phyloP scores from a whole-genome alignment of 2,797 vertebrate genomes.

The Melopsittacus undulatus region DNA sequence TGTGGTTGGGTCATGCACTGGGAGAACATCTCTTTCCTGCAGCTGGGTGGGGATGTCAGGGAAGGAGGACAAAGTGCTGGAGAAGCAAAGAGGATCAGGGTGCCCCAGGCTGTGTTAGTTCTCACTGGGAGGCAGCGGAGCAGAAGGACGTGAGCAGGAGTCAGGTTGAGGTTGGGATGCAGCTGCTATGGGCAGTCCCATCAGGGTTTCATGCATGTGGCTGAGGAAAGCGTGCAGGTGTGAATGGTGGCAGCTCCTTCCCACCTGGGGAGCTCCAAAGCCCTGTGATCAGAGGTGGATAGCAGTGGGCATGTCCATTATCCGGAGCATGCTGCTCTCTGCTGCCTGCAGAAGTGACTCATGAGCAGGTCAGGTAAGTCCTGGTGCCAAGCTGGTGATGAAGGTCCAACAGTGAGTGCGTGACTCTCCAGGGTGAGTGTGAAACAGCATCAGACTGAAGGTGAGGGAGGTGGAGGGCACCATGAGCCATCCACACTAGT shows the following conservation, averaged over 20 bases:
- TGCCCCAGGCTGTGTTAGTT: background rate
- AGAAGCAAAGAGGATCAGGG: background rate
- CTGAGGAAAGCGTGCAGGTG: background rate
- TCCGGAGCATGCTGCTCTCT: background rate
- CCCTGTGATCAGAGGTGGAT: background rate
- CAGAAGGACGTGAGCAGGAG: background rate
- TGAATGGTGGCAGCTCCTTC: background rate
- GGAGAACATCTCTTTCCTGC: slow-evolving; percentile 5
- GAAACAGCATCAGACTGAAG: background rate
- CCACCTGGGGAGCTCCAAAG: background rate
- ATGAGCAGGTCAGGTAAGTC: slow-evolving; percentile 31
- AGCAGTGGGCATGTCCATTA: background rate
- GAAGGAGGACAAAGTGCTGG: background rate
- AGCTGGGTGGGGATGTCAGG: slow-evolving; percentile 15
- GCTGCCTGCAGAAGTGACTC: background rate
- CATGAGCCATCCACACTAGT: background rate
- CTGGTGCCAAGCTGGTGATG: slow-evolving; percentile 30
- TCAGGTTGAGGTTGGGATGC: background rate
- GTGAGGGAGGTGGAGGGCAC: background rate
- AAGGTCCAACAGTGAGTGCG: background rate
- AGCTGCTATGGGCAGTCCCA: background rate
- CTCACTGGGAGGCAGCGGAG: background rate
- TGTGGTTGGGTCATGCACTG: slow-evolving; percentile 39
- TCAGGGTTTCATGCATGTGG: background rate
- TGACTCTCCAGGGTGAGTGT: background rate